Conservation (phyloP, 2,113 vertebrate genomes). For the Cyprinodon brontotheroides region DNA sequence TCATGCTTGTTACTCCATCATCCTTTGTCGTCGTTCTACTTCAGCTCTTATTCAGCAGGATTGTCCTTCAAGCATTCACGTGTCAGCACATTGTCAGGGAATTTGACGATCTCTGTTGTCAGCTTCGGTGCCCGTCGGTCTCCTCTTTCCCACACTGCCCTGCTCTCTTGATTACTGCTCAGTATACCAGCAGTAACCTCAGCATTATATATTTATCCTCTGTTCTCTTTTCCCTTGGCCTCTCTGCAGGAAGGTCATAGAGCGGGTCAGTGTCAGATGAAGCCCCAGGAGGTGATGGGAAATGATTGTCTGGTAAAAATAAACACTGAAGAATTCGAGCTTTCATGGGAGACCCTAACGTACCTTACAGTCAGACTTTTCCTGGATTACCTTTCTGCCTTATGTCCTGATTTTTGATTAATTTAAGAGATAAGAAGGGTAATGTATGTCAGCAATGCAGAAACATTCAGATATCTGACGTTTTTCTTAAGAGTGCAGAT, state of each 20-base stretch:
- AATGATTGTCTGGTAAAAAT: slow-evolving; percentile 18
- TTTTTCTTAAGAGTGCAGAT: too few species aligned
- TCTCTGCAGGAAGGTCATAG: slow-evolving; percentile 35
- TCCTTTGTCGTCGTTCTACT: neutral
- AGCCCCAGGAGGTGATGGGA: slow-evolving; percentile 21
- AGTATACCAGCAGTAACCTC: slow-evolving; percentile 33
- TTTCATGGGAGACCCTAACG: neutral
- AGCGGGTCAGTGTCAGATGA: slow-evolving; percentile 20
- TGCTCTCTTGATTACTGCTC: slow-evolving; percentile 17
- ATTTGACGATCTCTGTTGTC: slow-evolving; percentile 28
- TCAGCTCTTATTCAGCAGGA: neutral
- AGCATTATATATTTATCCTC: slow-evolving; percentile 41
- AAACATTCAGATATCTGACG: too few species aligned
- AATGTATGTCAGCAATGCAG: too few species aligned
- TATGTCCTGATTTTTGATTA: too few species aligned
- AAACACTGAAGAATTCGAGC: slow-evolving; percentile 14
- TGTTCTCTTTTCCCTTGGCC: slow-evolving; percentile 23
- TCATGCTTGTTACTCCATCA: neutral
- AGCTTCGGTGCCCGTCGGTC: slow-evolving; percentile 33
- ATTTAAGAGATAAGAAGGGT: too few species aligned
- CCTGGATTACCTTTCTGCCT: too few species aligned
- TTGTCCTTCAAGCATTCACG: slow-evolving; percentile 23
- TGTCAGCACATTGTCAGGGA: slow-evolving; percentile 23
- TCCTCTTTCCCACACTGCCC: slow-evolving; percentile 14
- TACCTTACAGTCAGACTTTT: too few species aligned